Conservation (phyloP, 2,797 vertebrate genomes). For the Hemitrygon akajei region DNA sequence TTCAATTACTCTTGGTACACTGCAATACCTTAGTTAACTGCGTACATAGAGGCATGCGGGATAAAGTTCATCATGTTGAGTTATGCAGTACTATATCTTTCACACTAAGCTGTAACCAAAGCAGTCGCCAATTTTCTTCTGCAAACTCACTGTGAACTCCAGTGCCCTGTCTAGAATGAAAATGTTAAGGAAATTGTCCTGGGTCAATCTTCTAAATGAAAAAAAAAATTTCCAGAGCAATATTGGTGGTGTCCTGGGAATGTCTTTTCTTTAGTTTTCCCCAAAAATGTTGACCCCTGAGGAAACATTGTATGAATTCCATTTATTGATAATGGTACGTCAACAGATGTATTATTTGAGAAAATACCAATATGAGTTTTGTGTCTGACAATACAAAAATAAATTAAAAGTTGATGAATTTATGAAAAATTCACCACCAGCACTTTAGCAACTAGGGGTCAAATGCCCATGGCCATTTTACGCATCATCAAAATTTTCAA, state of each 20-base stretch:
- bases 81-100: background rate
- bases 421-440: background rate
- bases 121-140: background rate
- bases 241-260: background rate
- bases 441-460: background rate
- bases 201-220: background rate
- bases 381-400: background rate
- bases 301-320: background rate
- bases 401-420: background rate
- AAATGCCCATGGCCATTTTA: background rate
- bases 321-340: background rate
- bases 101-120: background rate
- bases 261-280: background rate
- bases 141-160: background rate
- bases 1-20: background rate
- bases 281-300: background rate
- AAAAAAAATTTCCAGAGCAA: background rate
- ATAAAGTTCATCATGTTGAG: background rate
- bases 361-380: background rate
- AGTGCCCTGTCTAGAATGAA: background rate
- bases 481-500: background rate
- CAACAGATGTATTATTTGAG: background rate
- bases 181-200: background rate
- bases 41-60: background rate
- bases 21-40: background rate